Conservation (phyloP, 2,113 vertebrate species). For the Thomomys bottae region DNA sequence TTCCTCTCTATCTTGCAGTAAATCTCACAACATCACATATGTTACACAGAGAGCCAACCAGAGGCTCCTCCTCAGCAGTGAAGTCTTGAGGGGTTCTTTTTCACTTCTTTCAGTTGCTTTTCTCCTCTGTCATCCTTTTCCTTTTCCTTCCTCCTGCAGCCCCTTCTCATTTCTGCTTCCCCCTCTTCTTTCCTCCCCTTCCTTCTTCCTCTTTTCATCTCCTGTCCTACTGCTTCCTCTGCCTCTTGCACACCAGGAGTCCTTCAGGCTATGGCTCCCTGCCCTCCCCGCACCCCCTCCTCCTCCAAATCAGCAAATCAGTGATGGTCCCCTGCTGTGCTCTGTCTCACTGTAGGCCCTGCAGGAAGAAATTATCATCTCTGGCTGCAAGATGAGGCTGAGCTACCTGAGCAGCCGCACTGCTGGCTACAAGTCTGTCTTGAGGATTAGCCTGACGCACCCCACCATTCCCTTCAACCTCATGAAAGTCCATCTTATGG, state of each 20-base stretch:
- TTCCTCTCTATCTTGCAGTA: neutral
- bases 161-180: neutral
- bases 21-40: neutral
- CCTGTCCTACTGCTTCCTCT: no score
- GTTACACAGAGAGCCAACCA: neutral
- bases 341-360: conserved; percentile 87
- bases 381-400: conserved; percentile 93
- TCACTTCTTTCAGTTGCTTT: neutral
- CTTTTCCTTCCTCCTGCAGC: neutral
- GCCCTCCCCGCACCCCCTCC: no score
- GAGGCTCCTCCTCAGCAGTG: neutral
- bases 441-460: conserved; percentile 95
- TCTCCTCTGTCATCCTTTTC: no score
- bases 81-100: neutral
- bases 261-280: neutral
- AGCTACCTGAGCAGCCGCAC: conserved; percentile 97
- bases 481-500: conserved; percentile 99
- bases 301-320: neutral
- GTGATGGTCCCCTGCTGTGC: neutral
- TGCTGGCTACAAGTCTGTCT: conserved; percentile 95
- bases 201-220: neutral
- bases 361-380: conserved; percentile 93
- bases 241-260: no score
- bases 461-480: conserved; percentile 96
- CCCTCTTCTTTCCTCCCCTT: neutral